These are phyloP conservation scores for Aphaenogaster rudis DNA, from an alignment of 1,140 invertebrate genomes.

Conservation along the genomic window DNA sequence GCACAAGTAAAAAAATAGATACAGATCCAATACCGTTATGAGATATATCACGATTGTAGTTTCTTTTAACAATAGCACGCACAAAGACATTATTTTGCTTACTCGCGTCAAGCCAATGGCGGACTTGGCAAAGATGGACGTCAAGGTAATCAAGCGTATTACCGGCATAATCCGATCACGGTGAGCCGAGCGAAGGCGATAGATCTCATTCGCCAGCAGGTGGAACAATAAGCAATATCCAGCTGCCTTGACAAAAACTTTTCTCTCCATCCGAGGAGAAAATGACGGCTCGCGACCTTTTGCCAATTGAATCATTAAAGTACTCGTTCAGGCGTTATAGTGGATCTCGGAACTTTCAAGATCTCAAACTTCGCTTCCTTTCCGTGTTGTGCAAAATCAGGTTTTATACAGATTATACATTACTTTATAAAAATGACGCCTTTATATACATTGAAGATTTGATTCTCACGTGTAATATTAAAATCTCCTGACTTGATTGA, in stretches of 20 bases:
- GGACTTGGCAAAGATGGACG: slow-evolving; percentile 19
- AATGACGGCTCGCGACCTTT: slow-evolving; percentile 61
- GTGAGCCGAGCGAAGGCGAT: slow-evolving; percentile 23
- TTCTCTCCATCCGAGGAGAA: slow-evolving; percentile 35
- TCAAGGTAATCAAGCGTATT: slow-evolving; percentile 44
- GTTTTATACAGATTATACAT: not conserved
- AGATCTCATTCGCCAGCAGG: slow-evolving; percentile 7
- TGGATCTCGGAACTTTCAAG: slow-evolving; percentile 23
- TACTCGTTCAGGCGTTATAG: slow-evolving; percentile 2
- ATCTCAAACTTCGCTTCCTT: not conserved
- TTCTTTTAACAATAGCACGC: not conserved
- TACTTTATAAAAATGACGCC: not conserved
- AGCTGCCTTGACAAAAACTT: slow-evolving; percentile 44
- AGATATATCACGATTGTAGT: not conserved
- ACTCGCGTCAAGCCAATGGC: slow-evolving; percentile 2
- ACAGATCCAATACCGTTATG: not conserved
- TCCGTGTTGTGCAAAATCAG: not conserved
- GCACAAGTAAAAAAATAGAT: not conserved
- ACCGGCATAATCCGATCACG: slow-evolving; percentile 35
- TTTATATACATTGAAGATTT: not conserved
- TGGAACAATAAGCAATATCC: slow-evolving; percentile 24
- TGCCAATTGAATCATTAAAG: slow-evolving; percentile 65
- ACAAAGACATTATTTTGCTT: slow-evolving; percentile 14
- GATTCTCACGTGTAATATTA: not conserved
- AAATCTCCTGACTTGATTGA: not conserved